Percentiles rank a stretch among this genome's conserved stretches.
Evolutionary conservation across 2,113 vertebrate genomes (phyloP).

Genomic region (Chloebia gouldiae): DNA sequence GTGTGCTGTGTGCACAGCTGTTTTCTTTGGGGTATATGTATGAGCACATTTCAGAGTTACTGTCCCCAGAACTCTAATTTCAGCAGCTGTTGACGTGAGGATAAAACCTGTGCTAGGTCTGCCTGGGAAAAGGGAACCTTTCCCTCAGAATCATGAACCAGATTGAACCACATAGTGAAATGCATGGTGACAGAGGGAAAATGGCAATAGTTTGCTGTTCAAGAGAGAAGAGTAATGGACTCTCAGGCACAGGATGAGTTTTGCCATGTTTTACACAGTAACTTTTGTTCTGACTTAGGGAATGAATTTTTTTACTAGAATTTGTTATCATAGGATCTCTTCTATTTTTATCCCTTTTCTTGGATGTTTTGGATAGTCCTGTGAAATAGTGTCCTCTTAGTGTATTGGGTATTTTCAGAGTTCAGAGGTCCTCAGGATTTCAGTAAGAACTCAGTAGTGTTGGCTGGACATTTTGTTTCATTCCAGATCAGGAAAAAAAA

Average conservation of each 20-base stretch:
- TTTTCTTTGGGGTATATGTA: background rate
- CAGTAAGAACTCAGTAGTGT: background rate
- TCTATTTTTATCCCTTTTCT: constrained; percentile 18
- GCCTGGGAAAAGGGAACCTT: background rate
- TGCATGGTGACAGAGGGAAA: background rate
- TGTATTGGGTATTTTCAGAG: background rate
- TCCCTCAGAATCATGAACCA: background rate
- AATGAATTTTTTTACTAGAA: background rate
- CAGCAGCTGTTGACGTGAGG: background rate
- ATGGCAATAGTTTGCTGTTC: background rate
- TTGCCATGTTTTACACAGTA: background rate
- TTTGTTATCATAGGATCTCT: background rate
- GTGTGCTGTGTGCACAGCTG: background rate
- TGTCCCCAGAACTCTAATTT: background rate
- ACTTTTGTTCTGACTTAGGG: background rate
- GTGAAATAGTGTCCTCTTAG: background rate
- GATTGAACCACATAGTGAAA: background rate
- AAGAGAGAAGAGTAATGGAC: background rate
- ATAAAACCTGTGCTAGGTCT: background rate
- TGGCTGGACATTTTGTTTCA: constrained; percentile 54
- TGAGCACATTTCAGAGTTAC: background rate
- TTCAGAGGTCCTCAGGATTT: constrained; percentile 17
- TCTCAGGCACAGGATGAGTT: background rate
- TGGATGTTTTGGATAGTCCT: background rate
- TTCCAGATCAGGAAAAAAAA: background rate